Conservation (phyloP, 2,888 invertebrate genomes). For the Linyphia triangularis region DNA sequence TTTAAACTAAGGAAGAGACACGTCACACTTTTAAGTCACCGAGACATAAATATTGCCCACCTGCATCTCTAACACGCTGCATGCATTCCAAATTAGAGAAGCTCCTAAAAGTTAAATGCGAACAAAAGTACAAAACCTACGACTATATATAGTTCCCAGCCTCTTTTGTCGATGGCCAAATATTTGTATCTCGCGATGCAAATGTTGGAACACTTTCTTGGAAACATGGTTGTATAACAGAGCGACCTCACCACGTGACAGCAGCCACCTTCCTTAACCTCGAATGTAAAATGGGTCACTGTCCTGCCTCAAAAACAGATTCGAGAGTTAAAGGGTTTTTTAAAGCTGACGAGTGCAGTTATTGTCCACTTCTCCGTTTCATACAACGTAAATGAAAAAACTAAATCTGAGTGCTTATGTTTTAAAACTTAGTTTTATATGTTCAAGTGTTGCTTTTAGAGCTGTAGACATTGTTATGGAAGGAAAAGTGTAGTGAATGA, state of each 20-base stretch:
- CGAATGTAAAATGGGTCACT: constrained; percentile 65
- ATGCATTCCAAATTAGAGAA: not conserved
- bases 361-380: no score
- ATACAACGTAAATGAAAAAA: no score
- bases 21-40: not conserved
- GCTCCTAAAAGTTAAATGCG: not conserved
- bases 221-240: not conserved
- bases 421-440: no score
- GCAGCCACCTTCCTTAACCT: constrained; percentile 57
- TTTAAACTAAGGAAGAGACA: constrained; percentile 12
- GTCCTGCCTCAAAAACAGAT: constrained; percentile 50
- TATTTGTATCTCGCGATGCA: not conserved
- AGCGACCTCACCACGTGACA: constrained; percentile 56
- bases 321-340: not conserved
- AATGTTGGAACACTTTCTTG: not conserved
- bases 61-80: not conserved
- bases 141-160: not conserved
- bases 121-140: not conserved
- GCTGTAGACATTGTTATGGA: no score
- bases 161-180: no score
- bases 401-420: no score
- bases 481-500: no score
- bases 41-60: not conserved
- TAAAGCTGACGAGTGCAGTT: no score
- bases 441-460: no score